A percentile compares a stretch with the other conserved stretches of the same genome.
Evolutionary conservation across 2,113 vertebrate species (phyloP).

Genomic region (Papio anubis): DNA sequence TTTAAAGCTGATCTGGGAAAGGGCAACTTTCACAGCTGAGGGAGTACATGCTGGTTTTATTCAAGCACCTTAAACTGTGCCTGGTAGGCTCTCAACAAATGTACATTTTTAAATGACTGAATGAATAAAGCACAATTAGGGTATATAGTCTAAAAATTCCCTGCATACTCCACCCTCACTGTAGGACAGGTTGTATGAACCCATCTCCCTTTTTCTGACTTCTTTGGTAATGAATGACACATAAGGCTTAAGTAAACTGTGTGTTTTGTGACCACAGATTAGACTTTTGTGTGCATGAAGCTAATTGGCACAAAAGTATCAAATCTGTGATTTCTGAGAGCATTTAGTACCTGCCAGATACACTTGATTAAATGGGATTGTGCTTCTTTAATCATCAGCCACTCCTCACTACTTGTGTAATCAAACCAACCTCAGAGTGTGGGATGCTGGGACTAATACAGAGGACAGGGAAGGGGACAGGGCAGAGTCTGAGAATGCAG

Average conservation of each 20-base stretch:
- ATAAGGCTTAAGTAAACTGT: constrained; percentile 2
- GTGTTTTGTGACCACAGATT: not conserved
- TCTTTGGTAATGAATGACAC: not conserved
- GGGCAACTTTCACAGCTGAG: not conserved
- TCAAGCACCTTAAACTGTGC: not conserved
- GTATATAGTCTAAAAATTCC: not conserved
- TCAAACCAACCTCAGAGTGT: not conserved
- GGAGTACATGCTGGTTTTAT: not conserved
- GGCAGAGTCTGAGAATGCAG: not conserved
- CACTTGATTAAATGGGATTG: constrained; percentile 34
- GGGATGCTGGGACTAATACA: not conserved
- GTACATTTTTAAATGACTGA: not conserved
- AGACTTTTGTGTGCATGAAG: constrained; percentile 13
- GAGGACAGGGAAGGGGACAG: not conserved
- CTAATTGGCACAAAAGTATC: constrained; percentile 36
- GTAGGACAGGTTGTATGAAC: not conserved
- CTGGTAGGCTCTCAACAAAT: not conserved
- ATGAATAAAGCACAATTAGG: not conserved
- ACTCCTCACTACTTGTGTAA: not conserved
- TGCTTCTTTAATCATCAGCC: not conserved
- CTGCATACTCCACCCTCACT: not conserved
- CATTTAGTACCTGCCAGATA: not conserved
- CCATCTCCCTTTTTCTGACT: not conserved
- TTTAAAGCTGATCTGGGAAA: constrained; percentile 30
- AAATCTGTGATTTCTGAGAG: constrained; percentile 42